phyloP scores from a whole-genome alignment of 2,888 invertebrate species.

The Dascillus cervinus region DNA sequence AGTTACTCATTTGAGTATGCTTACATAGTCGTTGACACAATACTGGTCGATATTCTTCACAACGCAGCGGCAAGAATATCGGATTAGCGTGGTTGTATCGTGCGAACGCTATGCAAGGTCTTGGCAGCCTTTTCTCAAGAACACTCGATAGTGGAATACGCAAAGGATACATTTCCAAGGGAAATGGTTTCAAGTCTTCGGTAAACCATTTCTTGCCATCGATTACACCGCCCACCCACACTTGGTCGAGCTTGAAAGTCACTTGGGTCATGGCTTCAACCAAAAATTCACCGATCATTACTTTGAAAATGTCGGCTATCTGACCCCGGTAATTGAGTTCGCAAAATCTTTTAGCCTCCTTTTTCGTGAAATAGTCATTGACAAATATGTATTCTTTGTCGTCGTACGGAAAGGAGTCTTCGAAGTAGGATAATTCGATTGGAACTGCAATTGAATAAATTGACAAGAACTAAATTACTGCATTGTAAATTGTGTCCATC shows the following conservation, averaged over 20 bases:
- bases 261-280: constrained; percentile 47
- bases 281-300: constrained; percentile 44
- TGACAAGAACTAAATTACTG: too few relatives aligned
- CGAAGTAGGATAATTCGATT: background rate
- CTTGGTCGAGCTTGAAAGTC: constrained; percentile 36
- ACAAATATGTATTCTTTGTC: background rate
- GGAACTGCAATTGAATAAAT: too few relatives aligned
- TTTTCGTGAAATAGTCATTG: background rate
- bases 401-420: background rate
- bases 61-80: constrained; percentile 1
- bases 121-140: too few relatives aligned
- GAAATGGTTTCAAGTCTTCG: too few relatives aligned
- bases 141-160: too few relatives aligned
- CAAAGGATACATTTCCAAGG: too few relatives aligned
- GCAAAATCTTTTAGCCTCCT: background rate
- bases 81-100: constrained; percentile 2
- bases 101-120: too few relatives aligned
- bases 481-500: too few relatives aligned
- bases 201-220: too few relatives aligned
- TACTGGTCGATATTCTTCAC: background rate
- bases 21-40: too few relatives aligned
- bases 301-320: constrained; percentile 43
- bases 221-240: too few relatives aligned
- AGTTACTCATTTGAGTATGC: too few relatives aligned
- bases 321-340: constrained; percentile 8